These are phyloP conservation scores for Stenotaenia linearis DNA, from an alignment of 2,888 invertebrate species.

Conservation along the genomic window DNA sequence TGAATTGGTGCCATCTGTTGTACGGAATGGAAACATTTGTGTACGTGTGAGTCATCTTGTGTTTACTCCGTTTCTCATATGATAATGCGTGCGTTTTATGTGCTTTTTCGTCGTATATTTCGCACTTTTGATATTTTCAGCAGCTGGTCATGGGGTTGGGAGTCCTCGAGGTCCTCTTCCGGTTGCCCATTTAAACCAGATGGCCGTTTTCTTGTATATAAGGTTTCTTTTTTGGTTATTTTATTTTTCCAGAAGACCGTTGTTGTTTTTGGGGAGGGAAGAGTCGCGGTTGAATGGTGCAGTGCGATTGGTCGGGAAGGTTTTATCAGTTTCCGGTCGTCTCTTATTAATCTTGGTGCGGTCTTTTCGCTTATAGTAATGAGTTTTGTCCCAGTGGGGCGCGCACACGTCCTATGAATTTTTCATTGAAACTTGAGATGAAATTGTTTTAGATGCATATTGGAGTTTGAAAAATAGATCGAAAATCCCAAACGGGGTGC, in stretches of 20 bases:
- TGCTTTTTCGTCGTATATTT: not conserved
- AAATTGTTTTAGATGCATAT: conserved; percentile 15
- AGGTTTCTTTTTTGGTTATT: not conserved
- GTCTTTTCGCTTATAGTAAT: not conserved
- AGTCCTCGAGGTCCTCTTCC: not conserved
- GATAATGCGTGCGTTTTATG: conserved; percentile 1
- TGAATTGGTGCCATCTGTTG: conserved; percentile 3
- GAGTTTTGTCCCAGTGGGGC: conserved; percentile 15
- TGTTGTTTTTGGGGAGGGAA: not conserved
- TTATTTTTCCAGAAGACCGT: not conserved
- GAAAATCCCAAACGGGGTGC: not conserved
- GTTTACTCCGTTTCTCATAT: not conserved
- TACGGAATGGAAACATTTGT: not conserved
- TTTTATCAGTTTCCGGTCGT: conserved; percentile 1
- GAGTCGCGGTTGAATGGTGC: too few species aligned
- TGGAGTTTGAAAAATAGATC: not conserved
- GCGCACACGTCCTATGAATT: not conserved
- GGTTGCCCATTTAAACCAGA: not conserved
- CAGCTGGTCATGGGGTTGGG: not conserved
- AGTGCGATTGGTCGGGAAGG: not conserved
- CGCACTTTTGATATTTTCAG: not conserved
- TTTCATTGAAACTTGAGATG: not conserved
- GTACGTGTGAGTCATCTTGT: not conserved
- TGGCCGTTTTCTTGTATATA: not conserved
- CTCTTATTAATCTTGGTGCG: not conserved